These are phyloP conservation scores for Erpornis zantholeuca DNA, from an alignment of 2,113 vertebrate species.

Conservation along the genomic window DNA sequence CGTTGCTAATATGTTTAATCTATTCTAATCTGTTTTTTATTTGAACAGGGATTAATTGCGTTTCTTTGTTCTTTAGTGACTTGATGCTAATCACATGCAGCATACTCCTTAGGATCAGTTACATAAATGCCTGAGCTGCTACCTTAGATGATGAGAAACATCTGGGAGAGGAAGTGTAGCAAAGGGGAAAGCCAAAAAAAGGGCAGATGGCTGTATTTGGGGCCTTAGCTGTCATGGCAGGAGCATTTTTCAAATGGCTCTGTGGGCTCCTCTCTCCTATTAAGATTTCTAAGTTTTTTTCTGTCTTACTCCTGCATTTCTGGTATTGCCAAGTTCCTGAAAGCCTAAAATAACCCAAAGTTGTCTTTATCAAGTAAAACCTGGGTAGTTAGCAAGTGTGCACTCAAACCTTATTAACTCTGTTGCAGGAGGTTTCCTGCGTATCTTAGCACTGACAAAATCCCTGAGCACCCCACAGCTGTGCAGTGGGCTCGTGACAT, in stretches of 20 bases:
- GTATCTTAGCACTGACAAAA: not conserved
- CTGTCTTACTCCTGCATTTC: not conserved
- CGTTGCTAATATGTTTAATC: constrained; percentile 28
- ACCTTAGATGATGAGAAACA: constrained; percentile 58
- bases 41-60: constrained; percentile 51
- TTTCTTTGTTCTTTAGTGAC: constrained; percentile 60
- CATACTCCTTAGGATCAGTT: constrained; percentile 31
- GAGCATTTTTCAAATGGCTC: not conserved
- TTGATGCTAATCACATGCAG: constrained; percentile 60
- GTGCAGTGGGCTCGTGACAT: not conserved
- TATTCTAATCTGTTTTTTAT: constrained; percentile 45
- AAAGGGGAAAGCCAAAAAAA: not conserved
- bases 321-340: not conserved
- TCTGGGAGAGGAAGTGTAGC: constrained; percentile 14
- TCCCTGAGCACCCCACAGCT: not conserved
- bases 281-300: not conserved
- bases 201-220: not conserved
- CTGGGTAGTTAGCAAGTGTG: not conserved
- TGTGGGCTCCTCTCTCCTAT: not conserved
- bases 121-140: constrained; percentile 12
- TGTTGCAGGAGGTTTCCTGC: not conserved
- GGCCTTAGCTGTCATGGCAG: not conserved
- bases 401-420: not conserved
- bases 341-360: not conserved
- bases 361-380: not conserved